These are phyloP conservation scores for Solenodon paradoxus DNA, from an alignment of 2,113 vertebrate genomes.

Conservation along the genomic window DNA sequence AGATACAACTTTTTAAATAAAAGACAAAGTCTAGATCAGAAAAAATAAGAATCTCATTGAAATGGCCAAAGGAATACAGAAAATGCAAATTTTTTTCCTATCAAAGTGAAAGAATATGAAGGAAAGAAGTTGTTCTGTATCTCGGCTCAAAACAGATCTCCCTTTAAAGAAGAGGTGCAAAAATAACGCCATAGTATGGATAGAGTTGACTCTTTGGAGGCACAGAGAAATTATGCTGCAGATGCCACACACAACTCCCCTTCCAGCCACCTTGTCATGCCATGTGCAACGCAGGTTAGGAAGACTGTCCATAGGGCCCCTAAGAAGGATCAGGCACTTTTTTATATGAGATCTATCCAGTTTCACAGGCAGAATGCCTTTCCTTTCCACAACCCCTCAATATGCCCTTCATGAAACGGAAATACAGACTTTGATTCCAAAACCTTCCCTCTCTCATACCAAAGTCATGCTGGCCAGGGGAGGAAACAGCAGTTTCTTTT, in stretches of 20 bases:
- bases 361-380: background rate
- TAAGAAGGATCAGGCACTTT: background rate
- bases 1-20: background rate
- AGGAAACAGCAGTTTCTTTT: background rate
- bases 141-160: background rate
- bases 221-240: background rate
- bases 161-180: background rate
- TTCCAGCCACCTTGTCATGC: too few species aligned
- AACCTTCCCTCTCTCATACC: background rate
- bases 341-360: background rate
- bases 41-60: background rate
- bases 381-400: background rate
- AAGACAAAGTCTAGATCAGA: background rate
- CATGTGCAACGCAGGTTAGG: background rate
- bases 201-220: background rate
- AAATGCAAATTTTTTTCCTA: background rate
- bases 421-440: constrained; percentile 2
- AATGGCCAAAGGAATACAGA: background rate
- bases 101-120: background rate
- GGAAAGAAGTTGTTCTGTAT: background rate
- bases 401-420: background rate
- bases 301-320: background rate
- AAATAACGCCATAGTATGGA: background rate
- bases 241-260: background rate
- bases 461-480: background rate